Evolutionary conservation across 2,797 vertebrate genomes (phyloP).

Genomic region (Gymnothorax javanicus): DNA sequence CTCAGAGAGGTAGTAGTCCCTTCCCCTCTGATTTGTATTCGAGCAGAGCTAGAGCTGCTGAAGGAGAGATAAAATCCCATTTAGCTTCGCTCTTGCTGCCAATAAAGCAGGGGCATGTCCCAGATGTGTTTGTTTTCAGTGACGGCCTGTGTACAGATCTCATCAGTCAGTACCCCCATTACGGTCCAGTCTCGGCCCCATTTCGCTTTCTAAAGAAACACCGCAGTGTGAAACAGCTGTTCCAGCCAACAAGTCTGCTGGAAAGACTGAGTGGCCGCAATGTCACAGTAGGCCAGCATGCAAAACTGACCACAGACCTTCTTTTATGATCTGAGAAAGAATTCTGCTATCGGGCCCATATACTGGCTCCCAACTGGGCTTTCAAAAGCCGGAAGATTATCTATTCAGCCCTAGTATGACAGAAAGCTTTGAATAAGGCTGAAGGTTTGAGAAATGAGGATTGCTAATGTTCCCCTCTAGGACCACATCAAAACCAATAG

Average conservation of each 20-base stretch:
- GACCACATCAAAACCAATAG: too few species aligned
- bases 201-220: conserved; percentile 35
- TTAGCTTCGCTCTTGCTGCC: conserved; percentile 17
- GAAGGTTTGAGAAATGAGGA: not conserved
- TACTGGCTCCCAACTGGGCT: not conserved
- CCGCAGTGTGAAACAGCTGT: conserved; percentile 32
- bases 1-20: not conserved
- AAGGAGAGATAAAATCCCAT: conserved; percentile 21
- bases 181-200: conserved; percentile 12
- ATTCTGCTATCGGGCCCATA: not conserved
- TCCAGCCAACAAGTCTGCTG: conserved; percentile 14
- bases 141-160: conserved; percentile 28
- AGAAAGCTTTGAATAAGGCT: not conserved
- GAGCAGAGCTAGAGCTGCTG: conserved; percentile 21
- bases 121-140: conserved; percentile 28
- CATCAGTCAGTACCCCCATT: conserved; percentile 23
- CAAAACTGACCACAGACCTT: not conserved
- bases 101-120: conserved; percentile 22
- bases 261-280: conserved; percentile 27
- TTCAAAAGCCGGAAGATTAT: not conserved
- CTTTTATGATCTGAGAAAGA: conserved; percentile 12
- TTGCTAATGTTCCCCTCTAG: not conserved
- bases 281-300: conserved; percentile 25
- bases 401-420: not conserved
- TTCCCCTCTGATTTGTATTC: conserved; percentile 30